These are phyloP conservation scores for Psilopsiagon aurifrons DNA, from an alignment of 2,113 vertebrate genomes.

Conservation along the genomic window DNA sequence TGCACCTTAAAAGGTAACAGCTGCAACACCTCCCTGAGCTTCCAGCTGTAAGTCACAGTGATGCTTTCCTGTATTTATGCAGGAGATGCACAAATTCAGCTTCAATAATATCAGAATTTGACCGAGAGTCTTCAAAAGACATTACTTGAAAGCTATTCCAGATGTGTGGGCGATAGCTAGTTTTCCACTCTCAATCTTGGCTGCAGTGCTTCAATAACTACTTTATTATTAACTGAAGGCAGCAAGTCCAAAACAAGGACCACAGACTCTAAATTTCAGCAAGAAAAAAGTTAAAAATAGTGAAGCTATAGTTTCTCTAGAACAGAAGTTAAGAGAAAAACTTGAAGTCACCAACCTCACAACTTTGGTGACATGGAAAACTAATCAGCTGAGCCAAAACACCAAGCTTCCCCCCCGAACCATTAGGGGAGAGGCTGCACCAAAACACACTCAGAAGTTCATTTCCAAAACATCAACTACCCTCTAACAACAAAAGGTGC, in stretches of 20 bases:
- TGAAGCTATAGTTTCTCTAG: not conserved
- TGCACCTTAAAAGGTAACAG: not conserved
- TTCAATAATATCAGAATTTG: not conserved
- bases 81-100: not conserved
- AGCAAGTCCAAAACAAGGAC: not conserved
- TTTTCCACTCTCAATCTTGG: not conserved
- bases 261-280: not conserved
- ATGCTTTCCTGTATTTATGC: not conserved
- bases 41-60: not conserved
- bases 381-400: not conserved
- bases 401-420: not conserved
- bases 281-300: not conserved
- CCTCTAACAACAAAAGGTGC: not conserved
- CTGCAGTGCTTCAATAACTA: not conserved
- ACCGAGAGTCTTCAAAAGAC: not conserved
- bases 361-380: not conserved
- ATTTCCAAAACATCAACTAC: not conserved
- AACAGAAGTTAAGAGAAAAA: not conserved
- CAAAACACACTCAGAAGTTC: not conserved
- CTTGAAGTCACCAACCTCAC: not conserved
- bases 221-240: not conserved
- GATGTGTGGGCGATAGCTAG: not conserved
- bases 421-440: not conserved
- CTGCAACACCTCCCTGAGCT: not conserved
- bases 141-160: not conserved